Percentiles rank a stretch among this genome's conserved stretches.
Conservation (phyloP, 2,888 invertebrate species). For the Eueremaeus valkanovi region DNA sequence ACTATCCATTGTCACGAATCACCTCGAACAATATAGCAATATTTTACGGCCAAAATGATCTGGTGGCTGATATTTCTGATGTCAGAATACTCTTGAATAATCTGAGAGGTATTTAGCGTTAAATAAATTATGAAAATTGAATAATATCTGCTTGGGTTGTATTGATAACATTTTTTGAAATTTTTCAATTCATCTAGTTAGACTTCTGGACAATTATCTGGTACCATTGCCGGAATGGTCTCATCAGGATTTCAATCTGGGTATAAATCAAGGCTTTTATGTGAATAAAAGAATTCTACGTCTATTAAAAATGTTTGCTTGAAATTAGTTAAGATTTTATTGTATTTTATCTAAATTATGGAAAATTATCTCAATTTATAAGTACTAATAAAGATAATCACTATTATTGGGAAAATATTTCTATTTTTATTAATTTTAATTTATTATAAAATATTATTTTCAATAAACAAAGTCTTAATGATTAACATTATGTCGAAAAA, state of each 20-base stretch:
- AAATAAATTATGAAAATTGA: no score
- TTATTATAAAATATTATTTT: no score
- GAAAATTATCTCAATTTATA: no score
- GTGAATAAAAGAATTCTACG: constrained; percentile 19
- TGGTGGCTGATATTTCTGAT: not conserved
- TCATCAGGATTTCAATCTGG: constrained; percentile 24
- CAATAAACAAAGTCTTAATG: no score
- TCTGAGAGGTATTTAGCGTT: constrained; percentile 52
- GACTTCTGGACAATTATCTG: constrained; percentile 34
- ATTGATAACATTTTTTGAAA: not conserved
- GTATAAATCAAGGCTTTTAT: constrained; percentile 27
- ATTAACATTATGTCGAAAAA: no score
- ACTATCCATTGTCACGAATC: not conserved
- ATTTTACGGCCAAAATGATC: constrained; percentile 47
- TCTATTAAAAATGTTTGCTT: no score
- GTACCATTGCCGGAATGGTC: constrained; percentile 22
- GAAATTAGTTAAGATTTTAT: not conserved
- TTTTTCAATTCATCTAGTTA: not conserved
- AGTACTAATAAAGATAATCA: no score
- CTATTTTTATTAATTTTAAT: no score
- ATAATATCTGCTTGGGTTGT: no score
- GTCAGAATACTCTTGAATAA: constrained; percentile 43
- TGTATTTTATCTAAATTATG: not conserved
- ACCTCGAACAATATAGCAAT: not conserved
- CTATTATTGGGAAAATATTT: no score